phyloP scores from a whole-genome alignment of 2,113 vertebrate species.

The Semnornis frantzii region DNA sequence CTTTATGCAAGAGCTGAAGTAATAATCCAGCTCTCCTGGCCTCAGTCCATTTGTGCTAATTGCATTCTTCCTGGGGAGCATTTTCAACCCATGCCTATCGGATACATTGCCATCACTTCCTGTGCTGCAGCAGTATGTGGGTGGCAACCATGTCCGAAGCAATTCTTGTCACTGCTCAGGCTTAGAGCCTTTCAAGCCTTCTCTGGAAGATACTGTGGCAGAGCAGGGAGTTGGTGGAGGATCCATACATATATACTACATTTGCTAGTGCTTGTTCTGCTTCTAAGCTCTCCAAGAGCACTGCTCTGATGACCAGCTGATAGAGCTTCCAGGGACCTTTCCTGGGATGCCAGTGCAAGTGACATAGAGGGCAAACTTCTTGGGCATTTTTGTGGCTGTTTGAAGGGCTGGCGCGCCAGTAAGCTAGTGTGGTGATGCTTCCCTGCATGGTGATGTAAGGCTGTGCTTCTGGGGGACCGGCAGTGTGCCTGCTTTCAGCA shows the following conservation, averaged over 20 bases:
- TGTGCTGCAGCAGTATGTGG: not conserved
- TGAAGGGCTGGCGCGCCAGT: not conserved
- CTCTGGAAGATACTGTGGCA: not conserved
- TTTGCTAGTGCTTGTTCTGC: not conserved
- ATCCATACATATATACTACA: too few relatives aligned
- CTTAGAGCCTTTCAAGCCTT: not conserved
- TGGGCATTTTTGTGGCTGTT: not conserved
- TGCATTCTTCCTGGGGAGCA: not conserved
- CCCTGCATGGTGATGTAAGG: accelerated
- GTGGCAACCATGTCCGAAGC: conserved; percentile 12
- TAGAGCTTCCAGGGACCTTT: not conserved
- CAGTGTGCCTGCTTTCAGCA: accelerated
- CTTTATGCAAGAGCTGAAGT: conserved; percentile 24
- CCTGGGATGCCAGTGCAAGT: not conserved
- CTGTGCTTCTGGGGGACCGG: not conserved
- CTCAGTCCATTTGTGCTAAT: not conserved
- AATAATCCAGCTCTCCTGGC: conserved; percentile 10
- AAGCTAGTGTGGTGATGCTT: not conserved
- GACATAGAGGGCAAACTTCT: not conserved
- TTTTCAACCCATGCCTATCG: not conserved
- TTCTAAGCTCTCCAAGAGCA: not conserved
- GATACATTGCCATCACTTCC: not conserved
- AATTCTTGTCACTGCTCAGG: not conserved
- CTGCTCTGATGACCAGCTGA: not conserved
- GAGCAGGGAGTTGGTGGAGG: not conserved